phyloP scores from a whole-genome alignment of 2,113 vertebrate species.

The Apteryx mantelli region DNA sequence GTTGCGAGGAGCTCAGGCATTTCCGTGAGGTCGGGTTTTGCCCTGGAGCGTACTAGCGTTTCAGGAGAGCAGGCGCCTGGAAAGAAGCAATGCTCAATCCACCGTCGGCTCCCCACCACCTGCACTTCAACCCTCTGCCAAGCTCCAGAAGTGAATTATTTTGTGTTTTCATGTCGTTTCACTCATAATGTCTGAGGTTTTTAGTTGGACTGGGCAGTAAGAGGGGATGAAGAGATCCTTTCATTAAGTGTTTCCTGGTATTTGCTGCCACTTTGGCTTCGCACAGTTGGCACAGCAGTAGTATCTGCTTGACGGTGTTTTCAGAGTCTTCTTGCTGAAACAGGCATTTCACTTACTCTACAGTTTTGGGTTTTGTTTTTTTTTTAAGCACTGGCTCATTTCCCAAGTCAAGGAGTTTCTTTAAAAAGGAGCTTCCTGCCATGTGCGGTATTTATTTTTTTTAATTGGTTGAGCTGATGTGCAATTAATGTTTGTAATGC shows the following conservation, averaged over 20 bases:
- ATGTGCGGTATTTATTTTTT: conserved; percentile 44
- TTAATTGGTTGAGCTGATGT: conserved; percentile 60
- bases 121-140: background rate
- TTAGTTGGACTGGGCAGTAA: background rate
- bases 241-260: background rate
- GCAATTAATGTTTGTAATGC: conserved; percentile 62
- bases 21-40: background rate
- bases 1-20: rapidly evolving
- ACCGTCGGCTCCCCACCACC: background rate
- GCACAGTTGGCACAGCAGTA: background rate
- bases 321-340: background rate
- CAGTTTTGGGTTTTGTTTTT: background rate
- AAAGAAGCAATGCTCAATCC: background rate
- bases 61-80: background rate
- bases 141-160: background rate
- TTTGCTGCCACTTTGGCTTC: background rate
- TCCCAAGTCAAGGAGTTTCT: conserved; percentile 36
- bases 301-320: background rate
- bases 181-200: background rate
- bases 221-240: background rate
- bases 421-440: conserved; percentile 32
- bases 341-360: background rate
- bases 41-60: background rate
- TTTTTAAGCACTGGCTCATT: background rate
- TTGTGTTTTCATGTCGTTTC: background rate